phyloP scores from a whole-genome alignment of 2,797 vertebrate genomes.

The Glyptemys insculpta region DNA sequence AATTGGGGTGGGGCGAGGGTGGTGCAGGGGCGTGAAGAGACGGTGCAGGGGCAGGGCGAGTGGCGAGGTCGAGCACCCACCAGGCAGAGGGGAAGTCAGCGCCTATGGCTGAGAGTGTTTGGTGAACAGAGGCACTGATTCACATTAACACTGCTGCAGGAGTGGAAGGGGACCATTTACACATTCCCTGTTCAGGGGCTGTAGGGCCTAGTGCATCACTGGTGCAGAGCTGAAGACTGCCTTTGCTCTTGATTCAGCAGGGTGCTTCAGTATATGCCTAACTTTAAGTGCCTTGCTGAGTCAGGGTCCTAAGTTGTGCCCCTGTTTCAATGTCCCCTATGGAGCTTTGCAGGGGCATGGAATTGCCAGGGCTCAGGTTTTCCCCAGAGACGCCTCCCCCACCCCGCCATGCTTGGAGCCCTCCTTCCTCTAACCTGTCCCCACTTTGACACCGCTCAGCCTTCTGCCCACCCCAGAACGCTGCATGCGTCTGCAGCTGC shows the following conservation, averaged over 20 bases:
- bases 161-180: neutral
- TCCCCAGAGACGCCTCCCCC: no score
- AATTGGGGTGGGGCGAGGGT: no score
- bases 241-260: neutral
- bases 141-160: neutral
- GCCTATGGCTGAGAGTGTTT: neutral
- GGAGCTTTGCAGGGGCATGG: neutral
- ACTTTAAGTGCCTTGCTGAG: neutral
- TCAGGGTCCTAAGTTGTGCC: neutral
- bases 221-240: neutral
- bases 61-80: no score
- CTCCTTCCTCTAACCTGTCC: neutral
- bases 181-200: neutral
- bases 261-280: neutral
- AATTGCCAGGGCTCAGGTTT: neutral
- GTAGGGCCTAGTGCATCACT: neutral
- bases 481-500: neutral
- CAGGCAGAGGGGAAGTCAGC: no score
- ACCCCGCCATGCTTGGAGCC: neutral
- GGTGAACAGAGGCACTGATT: neutral
- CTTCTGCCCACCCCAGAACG: neutral
- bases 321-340: neutral
- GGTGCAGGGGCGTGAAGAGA: no score
- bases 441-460: no score
- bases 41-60: no score